Evolutionary conservation across 1,140 invertebrate genomes (phyloP).

Genomic region (Tyrophagus putrescentiae): DNA sequence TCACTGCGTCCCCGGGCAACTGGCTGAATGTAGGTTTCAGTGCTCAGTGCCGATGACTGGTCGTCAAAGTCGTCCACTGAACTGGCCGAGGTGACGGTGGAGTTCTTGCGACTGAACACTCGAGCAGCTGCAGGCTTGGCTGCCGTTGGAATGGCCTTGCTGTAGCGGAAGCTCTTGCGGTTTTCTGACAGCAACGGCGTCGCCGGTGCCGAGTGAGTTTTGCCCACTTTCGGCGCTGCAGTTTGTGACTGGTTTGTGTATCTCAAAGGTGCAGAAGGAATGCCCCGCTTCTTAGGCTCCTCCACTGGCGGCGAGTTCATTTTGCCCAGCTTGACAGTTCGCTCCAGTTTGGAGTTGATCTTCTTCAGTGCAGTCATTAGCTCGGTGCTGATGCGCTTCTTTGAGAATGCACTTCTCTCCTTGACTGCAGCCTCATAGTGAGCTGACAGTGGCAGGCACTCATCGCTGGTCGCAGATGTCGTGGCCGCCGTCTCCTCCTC

Average conservation of each 20-base stretch:
- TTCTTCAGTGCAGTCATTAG: constrained; percentile 6
- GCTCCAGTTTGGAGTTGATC: constrained; percentile 9
- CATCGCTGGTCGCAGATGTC: neutral
- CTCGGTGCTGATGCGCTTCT: constrained; percentile 13
- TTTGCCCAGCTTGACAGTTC: neutral
- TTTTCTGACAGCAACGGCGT: constrained; percentile 11
- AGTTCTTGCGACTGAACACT: neutral
- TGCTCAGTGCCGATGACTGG: neutral
- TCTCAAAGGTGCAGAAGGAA: neutral
- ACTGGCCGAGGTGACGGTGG: neutral
- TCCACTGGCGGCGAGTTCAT: neutral
- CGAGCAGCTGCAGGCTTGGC: neutral
- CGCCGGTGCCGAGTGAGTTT: constrained; percentile 3
- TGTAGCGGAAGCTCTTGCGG: constrained; percentile 16
- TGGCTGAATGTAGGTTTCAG: constrained; percentile 6
- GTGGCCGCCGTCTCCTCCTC: neutral
- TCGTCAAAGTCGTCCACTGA: neutral
- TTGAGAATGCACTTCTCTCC: constrained; percentile 3
- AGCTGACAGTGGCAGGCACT: neutral
- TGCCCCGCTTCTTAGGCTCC: neutral
- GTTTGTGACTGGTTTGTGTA: neutral
- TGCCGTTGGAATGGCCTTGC: neutral
- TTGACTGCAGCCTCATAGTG: neutral
- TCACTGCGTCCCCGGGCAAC: constrained; percentile 16
- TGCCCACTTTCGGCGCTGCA: neutral